These are phyloP conservation scores for Stichodactyla helianthus DNA, from an alignment of 64 coral and sea anemone species.

Conservation along the genomic window DNA sequence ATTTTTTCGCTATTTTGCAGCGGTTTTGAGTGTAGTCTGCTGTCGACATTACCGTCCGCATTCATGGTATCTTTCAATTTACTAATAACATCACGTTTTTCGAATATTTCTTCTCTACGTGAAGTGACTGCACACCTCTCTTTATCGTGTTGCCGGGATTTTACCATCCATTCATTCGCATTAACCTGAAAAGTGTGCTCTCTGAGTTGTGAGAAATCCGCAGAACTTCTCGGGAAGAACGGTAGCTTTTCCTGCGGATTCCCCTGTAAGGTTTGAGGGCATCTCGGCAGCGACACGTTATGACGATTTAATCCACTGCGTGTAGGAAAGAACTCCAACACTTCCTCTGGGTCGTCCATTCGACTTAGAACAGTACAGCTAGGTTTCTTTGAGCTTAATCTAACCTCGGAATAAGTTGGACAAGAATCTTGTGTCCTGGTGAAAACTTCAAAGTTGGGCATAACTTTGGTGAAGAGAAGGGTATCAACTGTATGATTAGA, in stretches of 20 bases:
- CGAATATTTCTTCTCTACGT: background rate
- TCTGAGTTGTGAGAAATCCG: background rate
- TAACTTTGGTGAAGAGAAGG: background rate
- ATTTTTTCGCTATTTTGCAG: background rate
- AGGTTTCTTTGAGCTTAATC: background rate
- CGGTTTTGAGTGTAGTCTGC: background rate
- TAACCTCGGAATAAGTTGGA: background rate
- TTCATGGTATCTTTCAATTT: background rate
- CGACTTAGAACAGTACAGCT: background rate
- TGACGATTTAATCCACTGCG: background rate
- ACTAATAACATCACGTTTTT: background rate
- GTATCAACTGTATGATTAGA: background rate
- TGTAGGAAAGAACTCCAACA: background rate
- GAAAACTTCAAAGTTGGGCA: background rate
- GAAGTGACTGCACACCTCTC: background rate
- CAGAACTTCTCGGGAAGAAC: background rate
- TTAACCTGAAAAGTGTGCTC: background rate
- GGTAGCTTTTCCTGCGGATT: background rate
- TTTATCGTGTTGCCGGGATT: background rate
- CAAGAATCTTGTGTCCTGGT: background rate
- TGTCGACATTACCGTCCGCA: background rate
- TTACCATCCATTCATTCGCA: background rate
- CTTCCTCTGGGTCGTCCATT: slow-evolving; percentile 21
- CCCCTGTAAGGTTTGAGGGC: background rate
- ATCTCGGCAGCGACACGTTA: background rate